These are phyloP conservation scores for Dallia pectoralis DNA, from an alignment of 2,797 vertebrate species.

Conservation along the genomic window DNA sequence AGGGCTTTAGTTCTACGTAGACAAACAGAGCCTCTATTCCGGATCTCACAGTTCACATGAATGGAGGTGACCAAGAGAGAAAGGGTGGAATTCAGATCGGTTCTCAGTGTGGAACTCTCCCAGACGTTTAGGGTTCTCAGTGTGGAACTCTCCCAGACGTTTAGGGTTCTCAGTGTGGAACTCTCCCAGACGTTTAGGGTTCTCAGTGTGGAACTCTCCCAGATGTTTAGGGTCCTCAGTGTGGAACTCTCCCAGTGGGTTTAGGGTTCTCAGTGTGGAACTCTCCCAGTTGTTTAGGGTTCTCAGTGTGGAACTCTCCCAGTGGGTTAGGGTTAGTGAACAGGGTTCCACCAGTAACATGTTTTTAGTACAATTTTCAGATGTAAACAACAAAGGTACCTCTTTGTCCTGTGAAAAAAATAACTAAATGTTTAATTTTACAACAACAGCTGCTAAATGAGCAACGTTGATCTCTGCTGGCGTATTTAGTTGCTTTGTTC, in stretches of 20 bases:
- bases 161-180: too few species aligned
- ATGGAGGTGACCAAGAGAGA: constrained; percentile 3
- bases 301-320: too few species aligned
- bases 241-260: constrained; percentile 27
- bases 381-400: constrained; percentile 53
- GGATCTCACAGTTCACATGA: constrained; percentile 29
- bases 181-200: too few species aligned
- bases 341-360: constrained; percentile 21
- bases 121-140: too few species aligned
- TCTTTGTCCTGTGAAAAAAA: constrained; percentile 45
- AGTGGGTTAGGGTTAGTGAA: too few species aligned
- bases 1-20: constrained; percentile 39
- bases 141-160: too few species aligned
- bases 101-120: constrained; percentile 14
- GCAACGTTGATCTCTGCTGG: constrained; percentile 63
- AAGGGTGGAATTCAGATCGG: constrained; percentile 21
- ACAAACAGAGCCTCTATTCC: constrained; percentile 36
- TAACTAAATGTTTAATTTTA: constrained; percentile 66
- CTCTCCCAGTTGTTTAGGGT: too few species aligned
- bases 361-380: constrained; percentile 45
- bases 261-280: too few species aligned
- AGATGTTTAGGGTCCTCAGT: constrained; percentile 6
- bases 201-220: too few species aligned
- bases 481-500: constrained; percentile 74
- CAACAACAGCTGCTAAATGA: constrained; percentile 61